phyloP scores from a whole-genome alignment of 2,797 vertebrate species.

The Ctenochaetus hawaiiensis region DNA sequence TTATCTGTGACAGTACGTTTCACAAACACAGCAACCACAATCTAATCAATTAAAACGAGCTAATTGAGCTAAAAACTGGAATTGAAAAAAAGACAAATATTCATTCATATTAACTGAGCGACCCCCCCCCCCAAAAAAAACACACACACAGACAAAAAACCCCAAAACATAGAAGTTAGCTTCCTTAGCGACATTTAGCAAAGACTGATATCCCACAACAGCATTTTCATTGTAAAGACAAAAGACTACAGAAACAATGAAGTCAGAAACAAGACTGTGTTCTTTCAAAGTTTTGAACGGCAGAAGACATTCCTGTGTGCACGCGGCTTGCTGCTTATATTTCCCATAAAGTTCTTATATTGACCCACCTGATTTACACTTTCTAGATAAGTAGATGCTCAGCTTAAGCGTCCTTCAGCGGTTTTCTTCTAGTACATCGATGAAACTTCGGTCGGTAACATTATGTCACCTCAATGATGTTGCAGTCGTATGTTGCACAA shows the following conservation, averaged over 20 bases:
- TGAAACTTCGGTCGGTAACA: constrained; percentile 5
- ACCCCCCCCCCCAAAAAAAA: no score
- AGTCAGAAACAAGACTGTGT: no score
- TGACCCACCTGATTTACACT: constrained; percentile 25
- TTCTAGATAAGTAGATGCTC: background rate
- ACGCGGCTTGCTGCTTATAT: no score
- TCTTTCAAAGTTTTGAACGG: no score
- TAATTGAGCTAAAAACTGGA: background rate
- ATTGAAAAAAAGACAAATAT: background rate
- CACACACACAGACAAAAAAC: background rate
- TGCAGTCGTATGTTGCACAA: constrained; percentile 36
- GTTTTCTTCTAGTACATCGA: background rate
- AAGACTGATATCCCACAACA: rapidly evolving
- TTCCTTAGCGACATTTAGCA: background rate
- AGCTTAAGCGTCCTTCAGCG: background rate
- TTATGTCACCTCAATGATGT: constrained; percentile 36
- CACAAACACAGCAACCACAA: background rate
- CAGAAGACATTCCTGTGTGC: no score
- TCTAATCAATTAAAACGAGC: background rate
- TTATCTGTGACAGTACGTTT: background rate
- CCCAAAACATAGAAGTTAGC: background rate
- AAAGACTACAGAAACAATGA: background rate
- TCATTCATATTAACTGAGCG: no score
- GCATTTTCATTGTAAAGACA: background rate
- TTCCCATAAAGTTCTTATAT: background rate